Evolutionary conservation across 35 echinoderm and acorn worm species (phyloP), one percentile per base, ranked within the genome.

Genomic region (Anneissia japonica): DNA sequence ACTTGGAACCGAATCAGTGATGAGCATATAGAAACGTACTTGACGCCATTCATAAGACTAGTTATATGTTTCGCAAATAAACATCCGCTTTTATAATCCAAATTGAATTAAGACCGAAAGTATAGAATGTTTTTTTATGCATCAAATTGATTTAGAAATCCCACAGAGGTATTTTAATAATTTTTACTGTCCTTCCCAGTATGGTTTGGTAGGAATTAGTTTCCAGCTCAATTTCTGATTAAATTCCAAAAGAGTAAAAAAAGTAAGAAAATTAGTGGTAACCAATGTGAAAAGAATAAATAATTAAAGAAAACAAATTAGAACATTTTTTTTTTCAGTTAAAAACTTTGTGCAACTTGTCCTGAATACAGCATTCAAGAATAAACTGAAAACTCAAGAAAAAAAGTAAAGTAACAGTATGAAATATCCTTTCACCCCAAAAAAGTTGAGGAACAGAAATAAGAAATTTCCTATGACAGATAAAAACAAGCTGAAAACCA

Each of bases 371-470:
- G 51, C 51, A 79, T 21, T 36, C 17, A 79, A 36, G 26, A 81
- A 31, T 40, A 30, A 37, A 46, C 38, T 46, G 80, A 51, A 40
- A 82, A 82, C 29, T 32, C 40, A 81, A 81, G 12, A 38, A 12
- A 36, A 40, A 41, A 81, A 37, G 38, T 81, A 39, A 39, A 37
- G 10, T 39, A 82, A 41, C 40, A 46, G 39, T 46, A 51, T 30
- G 51, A 41, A 82, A 82, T 46, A 33, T 41, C 40, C 80, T 46
- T 31, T 82, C 39, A 82, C 51, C 51, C 40, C 80, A 46, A 76
- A 79, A 79, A 79, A 79, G 37, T 36, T 39, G 76, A 79, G 34
- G 32, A 79, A 35, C 37, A 39, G 76, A 39, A 35, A 79, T 31
- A 79, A 39, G 33, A 36, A 35, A 79, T 79, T 35, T 79, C 76